Conservation (phyloP, 2,797 vertebrate species). For the Chelidonichthys spinosus region DNA sequence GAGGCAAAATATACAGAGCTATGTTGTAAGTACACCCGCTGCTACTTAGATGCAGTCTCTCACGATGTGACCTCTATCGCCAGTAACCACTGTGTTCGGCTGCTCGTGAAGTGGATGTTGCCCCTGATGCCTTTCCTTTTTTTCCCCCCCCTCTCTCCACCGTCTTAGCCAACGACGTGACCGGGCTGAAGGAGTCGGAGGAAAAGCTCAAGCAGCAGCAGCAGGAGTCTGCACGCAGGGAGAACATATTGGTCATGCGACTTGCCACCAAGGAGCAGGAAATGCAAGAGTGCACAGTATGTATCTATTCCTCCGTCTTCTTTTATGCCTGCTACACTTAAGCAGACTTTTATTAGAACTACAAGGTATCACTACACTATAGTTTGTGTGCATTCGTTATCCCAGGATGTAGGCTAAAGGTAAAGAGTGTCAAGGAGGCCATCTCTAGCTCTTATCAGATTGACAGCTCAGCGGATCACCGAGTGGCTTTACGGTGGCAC, state of each 20-base stretch:
- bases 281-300: conserved; percentile 99
- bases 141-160: background rate
- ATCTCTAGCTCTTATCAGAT: conserved; percentile 31
- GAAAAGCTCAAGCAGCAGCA: conserved; percentile 99
- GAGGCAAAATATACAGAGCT: conserved; percentile 98
- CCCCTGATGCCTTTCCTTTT: conserved; percentile 38
- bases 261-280: conserved; percentile 99
- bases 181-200: conserved; percentile 97
- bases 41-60: background rate
- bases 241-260: conserved; percentile 99
- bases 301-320: conserved; percentile 66
- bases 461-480: conserved; percentile 56
- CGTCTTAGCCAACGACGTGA: conserved; percentile 93
- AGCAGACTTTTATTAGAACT: no score
- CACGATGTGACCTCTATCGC: background rate
- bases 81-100: background rate
- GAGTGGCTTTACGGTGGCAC: conserved; percentile 37
- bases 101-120: background rate
- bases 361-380: no score
- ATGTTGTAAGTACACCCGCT: conserved; percentile 90
- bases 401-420: conserved; percentile 21
- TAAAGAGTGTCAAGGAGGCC: conserved; percentile 9
- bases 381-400: background rate
- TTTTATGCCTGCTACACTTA: background rate
- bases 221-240: conserved; percentile 97